Evolutionary conservation across 2,888 invertebrate genomes (phyloP).

Genomic region (Sesamia inferens): DNA sequence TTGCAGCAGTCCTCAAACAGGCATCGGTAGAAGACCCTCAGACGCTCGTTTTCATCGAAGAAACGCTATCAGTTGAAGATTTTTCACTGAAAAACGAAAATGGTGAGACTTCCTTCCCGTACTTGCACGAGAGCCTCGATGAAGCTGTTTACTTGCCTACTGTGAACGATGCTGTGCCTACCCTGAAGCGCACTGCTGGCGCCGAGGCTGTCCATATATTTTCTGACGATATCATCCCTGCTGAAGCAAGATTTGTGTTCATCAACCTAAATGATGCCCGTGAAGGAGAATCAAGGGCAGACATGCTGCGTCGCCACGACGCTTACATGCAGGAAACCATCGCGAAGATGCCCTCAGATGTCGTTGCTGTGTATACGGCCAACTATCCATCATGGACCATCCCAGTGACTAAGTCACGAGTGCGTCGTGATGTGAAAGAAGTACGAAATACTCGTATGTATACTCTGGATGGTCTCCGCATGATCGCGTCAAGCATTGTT

Average conservation of each 20-base stretch:
- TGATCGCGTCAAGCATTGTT: slow-evolving; percentile 68
- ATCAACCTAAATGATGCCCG: slow-evolving; percentile 90
- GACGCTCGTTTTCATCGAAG: slow-evolving; percentile 88
- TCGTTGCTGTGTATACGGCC: slow-evolving; percentile 90
- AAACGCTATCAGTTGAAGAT: slow-evolving; percentile 90
- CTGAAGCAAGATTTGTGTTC: slow-evolving; percentile 87
- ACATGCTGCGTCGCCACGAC: slow-evolving; percentile 91
- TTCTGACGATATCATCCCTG: slow-evolving; percentile 74
- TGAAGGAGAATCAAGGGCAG: slow-evolving; percentile 88
- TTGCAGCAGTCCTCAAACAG: slow-evolving; percentile 77
- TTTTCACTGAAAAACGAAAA: slow-evolving; percentile 86
- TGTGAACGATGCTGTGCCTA: slow-evolving; percentile 90
- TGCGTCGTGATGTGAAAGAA: slow-evolving; percentile 73
- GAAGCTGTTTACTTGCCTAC: slow-evolving; percentile 90
- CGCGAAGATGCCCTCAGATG: slow-evolving; percentile 83
- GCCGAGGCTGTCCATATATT: slow-evolving; percentile 80
- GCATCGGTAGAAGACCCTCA: slow-evolving; percentile 80
- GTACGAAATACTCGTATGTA: slow-evolving; percentile 4
- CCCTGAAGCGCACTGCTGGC: slow-evolving; percentile 87
- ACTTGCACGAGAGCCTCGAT: slow-evolving; percentile 76
- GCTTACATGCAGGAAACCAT: slow-evolving; percentile 89
- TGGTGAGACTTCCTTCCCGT: slow-evolving; percentile 80
- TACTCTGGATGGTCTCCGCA: slow-evolving; percentile 67
- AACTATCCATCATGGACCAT: slow-evolving; percentile 87
- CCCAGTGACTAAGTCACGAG: slow-evolving; percentile 71